These are phyloP conservation scores for Columba janthina DNA, from an alignment of 2,113 vertebrate species.

Conservation along the genomic window DNA sequence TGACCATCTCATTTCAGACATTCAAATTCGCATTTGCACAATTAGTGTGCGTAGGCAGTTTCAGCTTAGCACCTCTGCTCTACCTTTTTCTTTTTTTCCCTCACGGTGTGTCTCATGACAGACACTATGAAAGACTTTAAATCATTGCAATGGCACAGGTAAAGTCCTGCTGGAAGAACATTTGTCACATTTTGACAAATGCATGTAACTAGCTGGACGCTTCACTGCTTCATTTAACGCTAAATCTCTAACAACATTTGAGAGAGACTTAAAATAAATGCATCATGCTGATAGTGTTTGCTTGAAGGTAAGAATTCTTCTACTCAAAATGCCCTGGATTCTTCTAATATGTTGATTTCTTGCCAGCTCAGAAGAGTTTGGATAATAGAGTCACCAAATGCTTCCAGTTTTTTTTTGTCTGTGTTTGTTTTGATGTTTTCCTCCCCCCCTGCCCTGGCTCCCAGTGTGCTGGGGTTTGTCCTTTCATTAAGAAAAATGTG, in stretches of 20 bases:
- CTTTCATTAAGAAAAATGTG: neutral
- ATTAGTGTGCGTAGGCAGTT: neutral
- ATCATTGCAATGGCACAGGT: neutral
- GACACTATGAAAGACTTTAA: neutral
- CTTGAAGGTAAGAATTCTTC: neutral
- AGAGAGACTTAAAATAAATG: neutral
- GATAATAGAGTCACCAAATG: neutral
- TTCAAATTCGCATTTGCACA: neutral
- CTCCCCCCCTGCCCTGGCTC: too few species aligned
- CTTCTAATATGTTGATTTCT: neutral
- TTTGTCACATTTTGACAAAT: neutral
- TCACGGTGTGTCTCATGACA: neutral
- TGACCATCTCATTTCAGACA: fast-evolving
- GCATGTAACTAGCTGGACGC: neutral
- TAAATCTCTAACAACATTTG: neutral
- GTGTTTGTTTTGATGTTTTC: neutral
- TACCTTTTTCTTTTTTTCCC: neutral
- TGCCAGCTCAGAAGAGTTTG: neutral
- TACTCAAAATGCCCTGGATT: neutral
- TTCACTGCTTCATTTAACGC: neutral
- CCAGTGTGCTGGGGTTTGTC: neutral
- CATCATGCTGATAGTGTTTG: neutral
- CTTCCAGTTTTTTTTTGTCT: neutral
- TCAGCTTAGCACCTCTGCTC: neutral
- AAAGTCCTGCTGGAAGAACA: neutral